Base-by-base conservation (phyloP, 2,888 invertebrate species). In the Augiades crinisus region DNA sequence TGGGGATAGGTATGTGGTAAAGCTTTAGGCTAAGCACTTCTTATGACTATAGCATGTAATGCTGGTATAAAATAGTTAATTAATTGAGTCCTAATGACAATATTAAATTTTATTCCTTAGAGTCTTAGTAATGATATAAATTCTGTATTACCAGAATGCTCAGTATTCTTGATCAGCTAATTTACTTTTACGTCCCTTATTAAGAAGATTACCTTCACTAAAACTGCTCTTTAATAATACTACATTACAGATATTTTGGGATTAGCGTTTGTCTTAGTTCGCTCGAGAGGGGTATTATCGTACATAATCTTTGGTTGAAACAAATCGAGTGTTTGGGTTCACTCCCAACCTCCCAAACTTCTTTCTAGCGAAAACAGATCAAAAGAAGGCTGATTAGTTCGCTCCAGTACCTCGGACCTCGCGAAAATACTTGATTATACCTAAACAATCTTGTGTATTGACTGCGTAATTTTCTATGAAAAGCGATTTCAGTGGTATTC, bases 381-480 rank as follows among this genome's bases (percentile, higher is more conserved):
- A 17, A 17, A 43, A 43, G 19, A 19, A 43, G 30, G 10, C 43
- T 43, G 19, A 43, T 43, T 43, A 43, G 12, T 30, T 43, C 16
- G 22, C 24, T 40, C 8, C 12, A 30, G 7, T 21, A 12, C 10
- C 24, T 40, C 24, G 13, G 7, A 8, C 12, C 3, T 4, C 3
- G 5, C 30, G n/a, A 30, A 33, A 33, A 33, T 33, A 33, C 3
- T 33, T 33, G 16, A 33, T 14, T 14, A 16, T 14, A 8, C 16
- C 16, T 13, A 8, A 33, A 14, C 33, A 33, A 33, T 16, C 13
- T 16, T 16, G 1, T 16, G 33, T 33, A 30, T 30, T 12, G 12
- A 30, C 30, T 12, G 12, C 30, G 30, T 12, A 30, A 30, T 31
- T 43, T 12, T 31, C 17, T 43, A 5, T 30, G 12, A 41, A 43